phyloP scores from a whole-genome alignment of 2,113 vertebrate genomes.

The Equus quagga region DNA sequence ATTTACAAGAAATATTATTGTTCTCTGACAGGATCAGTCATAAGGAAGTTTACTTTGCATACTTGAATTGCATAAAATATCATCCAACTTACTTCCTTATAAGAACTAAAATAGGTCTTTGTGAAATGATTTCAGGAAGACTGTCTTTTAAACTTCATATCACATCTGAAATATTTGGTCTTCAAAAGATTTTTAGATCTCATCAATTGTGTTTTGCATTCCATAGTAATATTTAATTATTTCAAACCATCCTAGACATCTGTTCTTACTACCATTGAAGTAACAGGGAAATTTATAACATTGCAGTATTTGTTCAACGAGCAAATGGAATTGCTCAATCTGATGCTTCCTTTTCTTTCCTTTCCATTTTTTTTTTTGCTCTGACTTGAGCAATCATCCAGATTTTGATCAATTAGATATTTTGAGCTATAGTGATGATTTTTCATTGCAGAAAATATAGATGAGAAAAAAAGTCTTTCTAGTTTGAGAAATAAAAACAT shows the following conservation, averaged over 20 bases:
- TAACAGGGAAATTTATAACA: background rate
- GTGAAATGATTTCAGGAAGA: conserved; percentile 45
- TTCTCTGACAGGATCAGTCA: conserved; percentile 70
- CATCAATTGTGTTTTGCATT: background rate
- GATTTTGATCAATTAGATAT: background rate
- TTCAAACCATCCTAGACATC: conserved; percentile 21
- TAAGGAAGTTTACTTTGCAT: conserved; percentile 85
- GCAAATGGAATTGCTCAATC: background rate
- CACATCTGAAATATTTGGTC: background rate
- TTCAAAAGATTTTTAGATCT: conserved; percentile 45
- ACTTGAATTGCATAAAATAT: conserved; percentile 80
- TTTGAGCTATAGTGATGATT: background rate
- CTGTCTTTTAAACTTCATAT: background rate
- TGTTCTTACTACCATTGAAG: background rate
- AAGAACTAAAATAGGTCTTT: conserved; percentile 75
- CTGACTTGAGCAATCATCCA: background rate
- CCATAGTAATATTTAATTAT: background rate
- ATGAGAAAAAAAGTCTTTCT: background rate
- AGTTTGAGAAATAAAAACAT: background rate
- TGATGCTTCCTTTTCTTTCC: background rate
- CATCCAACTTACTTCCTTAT: conserved; percentile 77
- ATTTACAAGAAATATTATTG: conserved; percentile 75
- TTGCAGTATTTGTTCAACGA: background rate
- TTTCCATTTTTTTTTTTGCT: background rate
- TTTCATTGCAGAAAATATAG: conserved; percentile 5